Base-by-base conservation (phyloP, 2,113 vertebrate genomes). In the Pseudopipra pipra region DNA sequence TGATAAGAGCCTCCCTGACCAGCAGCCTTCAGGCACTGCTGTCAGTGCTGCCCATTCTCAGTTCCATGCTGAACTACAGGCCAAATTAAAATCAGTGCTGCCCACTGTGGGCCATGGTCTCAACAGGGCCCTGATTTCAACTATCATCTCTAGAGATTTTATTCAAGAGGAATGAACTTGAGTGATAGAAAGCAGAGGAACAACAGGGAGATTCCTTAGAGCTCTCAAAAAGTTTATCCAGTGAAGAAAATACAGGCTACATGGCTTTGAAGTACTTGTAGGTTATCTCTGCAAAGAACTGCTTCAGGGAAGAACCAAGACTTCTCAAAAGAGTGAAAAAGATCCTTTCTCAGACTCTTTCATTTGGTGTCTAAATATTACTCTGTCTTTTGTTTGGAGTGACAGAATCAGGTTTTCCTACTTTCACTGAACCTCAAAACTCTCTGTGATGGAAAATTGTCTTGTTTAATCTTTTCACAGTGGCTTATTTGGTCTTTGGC, bases 401-500 rank as follows among this genome's bases (percentile, higher is more conserved):
- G 75, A 79, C 49, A 87, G 59, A 84, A 83, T 41, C 24, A n/a
- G 27, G 7, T 82, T 89, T 83, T 79, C 56, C 55, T 81, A 44
- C 18, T 83, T 61, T 87, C 66, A 31, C 23, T 47, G 37, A 94
- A 27, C 28, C 55, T 85, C 62, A 68, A 65, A 84, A 62, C 8
- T 71, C 59, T 41, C 37, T 41, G n/a, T 85, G 84, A 81, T 70
- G 51, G 90, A 92, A 97, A 92, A 90, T 24, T 43, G 35, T 77
- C 87, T 55, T 88, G 23, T 91, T 77, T 89, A 85, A 82, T 74
- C 65, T 67, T 86, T 90, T 91, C 72, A 76, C 37, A 70, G 63
- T 77, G 89, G 47, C 28, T 92, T 96, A 77, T 72, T 91, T 86
- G 62, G 79, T 88, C 66, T 94, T 94, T 72, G 49, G 70, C 23